A percentile compares a stretch with the other conserved stretches of the same genome.
Evolutionary conservation across 2,888 invertebrate species (phyloP).

Genomic region (Coenonympha arcania): DNA sequence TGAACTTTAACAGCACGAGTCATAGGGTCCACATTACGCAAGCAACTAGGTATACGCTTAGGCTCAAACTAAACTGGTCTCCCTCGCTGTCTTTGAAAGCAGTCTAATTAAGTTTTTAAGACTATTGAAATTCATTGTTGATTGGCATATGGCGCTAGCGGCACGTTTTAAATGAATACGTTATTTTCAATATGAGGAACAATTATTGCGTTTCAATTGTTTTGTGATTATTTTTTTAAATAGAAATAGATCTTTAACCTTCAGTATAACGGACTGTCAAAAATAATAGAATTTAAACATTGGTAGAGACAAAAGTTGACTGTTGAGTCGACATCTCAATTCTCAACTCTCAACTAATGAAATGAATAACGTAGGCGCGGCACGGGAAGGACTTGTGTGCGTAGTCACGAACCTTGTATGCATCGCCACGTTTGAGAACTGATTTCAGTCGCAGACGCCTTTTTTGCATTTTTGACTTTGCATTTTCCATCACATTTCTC

Average conservation of each 20-base stretch:
- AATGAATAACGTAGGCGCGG: neutral
- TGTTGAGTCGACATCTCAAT: neutral
- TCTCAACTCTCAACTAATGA: conserved; percentile 3
- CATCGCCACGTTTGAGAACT: conserved; percentile 35
- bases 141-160: conserved; percentile 72
- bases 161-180: conserved; percentile 60
- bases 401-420: conserved; percentile 38
- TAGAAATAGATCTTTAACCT: conserved; percentile 8
- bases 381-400: conserved; percentile 33
- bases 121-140: conserved; percentile 67
- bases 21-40: conserved; percentile 30
- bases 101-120: conserved; percentile 70
- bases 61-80: conserved; percentile 33
- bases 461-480: conserved; percentile 20
- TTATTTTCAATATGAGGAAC: conserved; percentile 31
- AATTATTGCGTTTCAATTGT: conserved; percentile 28
- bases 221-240: conserved; percentile 25
- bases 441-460: conserved; percentile 22
- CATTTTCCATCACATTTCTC: conserved; percentile 14
- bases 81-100: conserved; percentile 63
- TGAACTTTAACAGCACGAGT: conserved; percentile 33
- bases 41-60: conserved; percentile 7
- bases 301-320: neutral
- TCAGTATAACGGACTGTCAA: conserved; percentile 1
- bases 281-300: neutral